These are phyloP conservation scores for Centropus bengalensis DNA, from an alignment of 2,113 vertebrate species.

Conservation along the genomic window DNA sequence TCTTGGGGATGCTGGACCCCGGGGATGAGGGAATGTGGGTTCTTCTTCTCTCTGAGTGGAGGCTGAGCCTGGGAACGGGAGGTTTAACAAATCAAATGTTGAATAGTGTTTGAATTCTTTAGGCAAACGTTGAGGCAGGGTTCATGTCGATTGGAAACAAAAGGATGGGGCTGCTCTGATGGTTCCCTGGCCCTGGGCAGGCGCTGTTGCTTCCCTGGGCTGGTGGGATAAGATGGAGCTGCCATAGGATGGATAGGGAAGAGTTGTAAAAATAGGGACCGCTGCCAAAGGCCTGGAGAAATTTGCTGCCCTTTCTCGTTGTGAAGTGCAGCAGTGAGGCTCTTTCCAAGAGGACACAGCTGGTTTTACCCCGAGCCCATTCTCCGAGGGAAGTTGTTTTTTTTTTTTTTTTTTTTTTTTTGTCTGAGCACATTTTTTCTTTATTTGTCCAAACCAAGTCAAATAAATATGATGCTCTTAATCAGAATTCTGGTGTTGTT, in stretches of 20 bases:
- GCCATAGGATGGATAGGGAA: not conserved
- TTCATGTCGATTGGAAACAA: not conserved
- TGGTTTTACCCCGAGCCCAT: not conserved
- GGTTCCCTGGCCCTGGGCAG: not conserved
- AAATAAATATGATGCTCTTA: constrained; percentile 60
- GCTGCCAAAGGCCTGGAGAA: rapidly evolving
- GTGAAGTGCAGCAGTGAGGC: not conserved
- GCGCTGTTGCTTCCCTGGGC: not conserved
- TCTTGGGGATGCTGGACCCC: not conserved
- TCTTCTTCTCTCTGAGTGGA: not conserved
- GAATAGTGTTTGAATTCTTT: not conserved
- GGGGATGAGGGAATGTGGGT: not conserved
- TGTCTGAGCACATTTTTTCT: not conserved
- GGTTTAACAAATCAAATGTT: rapidly evolving
- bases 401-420: not conserved
- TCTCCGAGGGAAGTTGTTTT: not conserved
- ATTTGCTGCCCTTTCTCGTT: not conserved
- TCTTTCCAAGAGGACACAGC: not conserved
- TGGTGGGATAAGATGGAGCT: not conserved
- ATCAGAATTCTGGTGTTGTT: constrained; percentile 64
- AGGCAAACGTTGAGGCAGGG: not conserved
- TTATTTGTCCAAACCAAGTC: not conserved
- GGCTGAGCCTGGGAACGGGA: not conserved
- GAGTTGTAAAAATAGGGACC: not conserved
- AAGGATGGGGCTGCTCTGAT: not conserved